Percentiles rank a stretch among this genome's conserved stretches.
Conservation (phyloP, 2,888 invertebrate genomes). For the Euphydryas editha region DNA sequence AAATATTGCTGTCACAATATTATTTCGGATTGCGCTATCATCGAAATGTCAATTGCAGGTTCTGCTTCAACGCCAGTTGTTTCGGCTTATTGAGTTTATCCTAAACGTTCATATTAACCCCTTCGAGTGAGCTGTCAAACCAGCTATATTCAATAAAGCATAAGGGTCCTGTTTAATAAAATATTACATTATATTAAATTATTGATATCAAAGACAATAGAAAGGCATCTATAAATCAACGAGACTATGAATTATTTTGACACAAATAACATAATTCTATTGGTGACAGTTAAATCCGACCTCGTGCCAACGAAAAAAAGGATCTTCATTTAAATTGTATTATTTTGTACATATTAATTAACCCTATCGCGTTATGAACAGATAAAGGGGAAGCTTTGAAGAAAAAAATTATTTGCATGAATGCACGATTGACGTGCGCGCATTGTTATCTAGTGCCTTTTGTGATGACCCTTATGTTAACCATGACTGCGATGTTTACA, state of each 20-base stretch:
- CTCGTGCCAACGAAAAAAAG: constrained; percentile 77
- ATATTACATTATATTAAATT: constrained; percentile 66
- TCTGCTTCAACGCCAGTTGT: constrained; percentile 78
- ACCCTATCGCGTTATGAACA: constrained; percentile 76
- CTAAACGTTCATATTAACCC: constrained; percentile 81
- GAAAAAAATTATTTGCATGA: constrained; percentile 83
- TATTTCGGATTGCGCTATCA: constrained; percentile 63
- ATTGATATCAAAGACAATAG: constrained; percentile 73
- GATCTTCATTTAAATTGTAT: constrained; percentile 79
- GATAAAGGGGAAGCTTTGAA: constrained; percentile 80
- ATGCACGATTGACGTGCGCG: constrained; percentile 82
- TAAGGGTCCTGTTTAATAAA: constrained; percentile 67
- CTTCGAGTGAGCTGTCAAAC: constrained; percentile 79
- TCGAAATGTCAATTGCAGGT: constrained; percentile 78
- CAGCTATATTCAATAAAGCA: constrained; percentile 70
- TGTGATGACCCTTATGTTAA: constrained; percentile 83
- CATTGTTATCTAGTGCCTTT: constrained; percentile 82
- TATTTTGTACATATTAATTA: constrained; percentile 82
- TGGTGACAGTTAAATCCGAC: constrained; percentile 79
- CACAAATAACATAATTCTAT: constrained; percentile 76
- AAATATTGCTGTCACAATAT: constrained; percentile 34
- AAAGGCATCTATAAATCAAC: constrained; percentile 69
- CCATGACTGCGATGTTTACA: constrained; percentile 56
- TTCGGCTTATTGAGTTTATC: constrained; percentile 79
- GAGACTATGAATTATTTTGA: constrained; percentile 72